Conservation (phyloP, 2,113 vertebrate species). For the Apeltes quadracus region DNA sequence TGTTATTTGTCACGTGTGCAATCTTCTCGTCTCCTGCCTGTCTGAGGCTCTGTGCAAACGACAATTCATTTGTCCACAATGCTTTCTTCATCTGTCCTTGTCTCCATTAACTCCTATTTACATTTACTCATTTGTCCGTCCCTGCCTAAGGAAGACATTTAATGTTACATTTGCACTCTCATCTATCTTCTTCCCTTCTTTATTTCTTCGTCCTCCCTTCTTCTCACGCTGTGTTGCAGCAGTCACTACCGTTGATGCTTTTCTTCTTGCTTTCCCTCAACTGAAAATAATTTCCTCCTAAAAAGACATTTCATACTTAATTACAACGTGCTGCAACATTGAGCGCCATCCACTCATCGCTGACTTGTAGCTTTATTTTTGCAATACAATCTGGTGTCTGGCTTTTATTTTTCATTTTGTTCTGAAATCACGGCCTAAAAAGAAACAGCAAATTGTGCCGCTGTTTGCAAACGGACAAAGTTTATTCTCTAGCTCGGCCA, state of each 20-base stretch:
- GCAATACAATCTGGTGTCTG: not conserved
- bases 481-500: not conserved
- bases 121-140: slow-evolving; percentile 31
- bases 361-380: not conserved
- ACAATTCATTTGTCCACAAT: slow-evolving; percentile 22
- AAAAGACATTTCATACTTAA: not conserved
- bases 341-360: not conserved
- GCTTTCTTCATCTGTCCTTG: slow-evolving; percentile 44
- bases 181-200: slow-evolving; percentile 5
- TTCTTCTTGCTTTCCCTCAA: not conserved
- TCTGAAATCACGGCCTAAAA: not conserved
- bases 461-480: accelerated
- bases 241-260: not conserved
- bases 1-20: slow-evolving; percentile 16
- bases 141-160: slow-evolving; percentile 34
- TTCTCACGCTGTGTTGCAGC: not conserved
- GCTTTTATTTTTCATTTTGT: not conserved
- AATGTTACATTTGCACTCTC: slow-evolving; percentile 4
- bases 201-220: not conserved
- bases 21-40: not conserved
- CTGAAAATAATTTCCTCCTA: not conserved
- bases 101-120: slow-evolving; percentile 42
- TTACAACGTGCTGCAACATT: not conserved
- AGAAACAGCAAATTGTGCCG: not conserved
- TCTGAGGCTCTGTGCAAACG: slow-evolving; percentile 36